Evolutionary conservation across 2,888 invertebrate species (phyloP).

Genomic region (Sphecodes monilicornis): DNA sequence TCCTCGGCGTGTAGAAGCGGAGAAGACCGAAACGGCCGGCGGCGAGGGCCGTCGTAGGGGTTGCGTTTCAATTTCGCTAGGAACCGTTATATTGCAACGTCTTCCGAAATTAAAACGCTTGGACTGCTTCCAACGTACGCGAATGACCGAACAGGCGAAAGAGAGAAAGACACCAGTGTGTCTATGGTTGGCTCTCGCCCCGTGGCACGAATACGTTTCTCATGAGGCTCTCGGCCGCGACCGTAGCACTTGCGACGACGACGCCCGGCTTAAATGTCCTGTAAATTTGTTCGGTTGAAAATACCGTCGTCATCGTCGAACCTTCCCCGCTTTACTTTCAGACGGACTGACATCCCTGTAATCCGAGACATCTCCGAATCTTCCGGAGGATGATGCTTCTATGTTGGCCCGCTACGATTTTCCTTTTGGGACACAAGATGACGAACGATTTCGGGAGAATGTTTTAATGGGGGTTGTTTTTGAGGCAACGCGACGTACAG

Average conservation of each 20-base stretch:
- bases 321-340: background rate
- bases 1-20: conserved; percentile 48
- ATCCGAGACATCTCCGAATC: conserved; percentile 16
- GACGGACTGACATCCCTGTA: conserved; percentile 19
- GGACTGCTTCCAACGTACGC: conserved; percentile 69
- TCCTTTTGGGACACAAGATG: background rate
- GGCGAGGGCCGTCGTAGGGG: conserved; percentile 62
- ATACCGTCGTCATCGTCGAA: conserved; percentile 26
- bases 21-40: conserved; percentile 53
- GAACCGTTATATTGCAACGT: conserved; percentile 81
- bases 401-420: background rate
- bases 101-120: conserved; percentile 76
- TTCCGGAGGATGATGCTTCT: conserved; percentile 25
- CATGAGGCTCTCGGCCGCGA: conserved; percentile 43
- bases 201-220: conserved; percentile 62
- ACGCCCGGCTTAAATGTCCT: conserved; percentile 38
- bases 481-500: too few species aligned
- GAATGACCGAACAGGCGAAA: conserved; percentile 33
- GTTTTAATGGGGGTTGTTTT: background rate
- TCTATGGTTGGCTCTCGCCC: conserved; percentile 13
- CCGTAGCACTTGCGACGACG: conserved; percentile 13
- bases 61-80: conserved; percentile 77
- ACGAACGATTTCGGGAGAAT: background rate
- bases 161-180: background rate
- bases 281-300: conserved; percentile 42